Evolutionary conservation across 64 coral and sea anemone genomes (phyloP).

Genomic region (Stichodactyla mertensii): DNA sequence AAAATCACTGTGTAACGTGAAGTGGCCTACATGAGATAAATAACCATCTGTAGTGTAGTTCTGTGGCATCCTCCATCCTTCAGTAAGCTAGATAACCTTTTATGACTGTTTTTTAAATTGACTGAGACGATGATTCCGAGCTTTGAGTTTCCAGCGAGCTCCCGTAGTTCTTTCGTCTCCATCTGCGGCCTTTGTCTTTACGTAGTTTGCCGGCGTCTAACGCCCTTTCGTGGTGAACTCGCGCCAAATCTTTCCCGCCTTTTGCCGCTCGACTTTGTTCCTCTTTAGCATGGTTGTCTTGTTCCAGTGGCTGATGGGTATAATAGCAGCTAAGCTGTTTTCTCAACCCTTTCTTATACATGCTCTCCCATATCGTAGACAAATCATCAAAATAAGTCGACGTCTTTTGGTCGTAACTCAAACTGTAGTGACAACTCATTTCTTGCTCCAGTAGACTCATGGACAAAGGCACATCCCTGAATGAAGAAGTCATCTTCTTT

Average conservation of each 20-base stretch:
- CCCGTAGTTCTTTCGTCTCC: slow-evolving; percentile 39
- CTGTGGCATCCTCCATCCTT: not conserved
- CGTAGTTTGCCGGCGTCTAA: slow-evolving; percentile 52
- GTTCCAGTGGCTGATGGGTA: not conserved
- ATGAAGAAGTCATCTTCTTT: slow-evolving; percentile 1
- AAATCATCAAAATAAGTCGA: slow-evolving; percentile 21
- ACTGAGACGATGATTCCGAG: slow-evolving; percentile 13
- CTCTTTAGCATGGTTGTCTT: not conserved
- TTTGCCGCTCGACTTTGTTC: not conserved
- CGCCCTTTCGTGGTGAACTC: slow-evolving; percentile 52
- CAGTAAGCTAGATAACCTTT: not conserved
- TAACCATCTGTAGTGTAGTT: not conserved
- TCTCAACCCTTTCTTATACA: slow-evolving; percentile 15
- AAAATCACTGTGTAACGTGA: not conserved
- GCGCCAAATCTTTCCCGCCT: slow-evolving; percentile 49
- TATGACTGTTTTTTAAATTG: not conserved
- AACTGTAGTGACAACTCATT: slow-evolving; percentile 17
- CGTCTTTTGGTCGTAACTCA: not conserved
- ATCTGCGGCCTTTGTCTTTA: slow-evolving; percentile 48
- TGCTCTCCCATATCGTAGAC: slow-evolving; percentile 30
- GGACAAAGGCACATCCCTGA: not conserved
- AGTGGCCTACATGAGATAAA: not conserved
- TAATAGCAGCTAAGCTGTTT: slow-evolving; percentile 11
- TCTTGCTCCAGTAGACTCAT: slow-evolving; percentile 17
- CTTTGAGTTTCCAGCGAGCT: slow-evolving; percentile 1